Evolutionary conservation across 2,113 vertebrate species (phyloP).

Genomic region (Verasper variegatus): DNA sequence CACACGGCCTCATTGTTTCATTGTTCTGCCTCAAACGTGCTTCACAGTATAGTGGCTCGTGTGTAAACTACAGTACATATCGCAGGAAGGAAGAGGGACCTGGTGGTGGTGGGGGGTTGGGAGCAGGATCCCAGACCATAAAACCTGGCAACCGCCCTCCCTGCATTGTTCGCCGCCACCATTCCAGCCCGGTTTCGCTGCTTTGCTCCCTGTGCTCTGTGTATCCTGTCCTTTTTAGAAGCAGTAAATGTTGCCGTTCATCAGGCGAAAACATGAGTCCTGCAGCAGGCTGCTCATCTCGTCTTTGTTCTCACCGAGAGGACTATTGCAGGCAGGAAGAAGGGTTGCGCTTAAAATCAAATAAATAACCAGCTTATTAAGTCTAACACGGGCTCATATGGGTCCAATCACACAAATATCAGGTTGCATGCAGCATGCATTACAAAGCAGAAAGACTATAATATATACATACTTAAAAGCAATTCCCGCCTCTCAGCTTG

Average conservation of each 20-base stretch:
- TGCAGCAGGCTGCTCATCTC: conserved; percentile 35
- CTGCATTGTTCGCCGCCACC: conserved; percentile 81
- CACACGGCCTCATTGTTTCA: conserved; percentile 75
- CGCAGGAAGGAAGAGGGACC: conserved; percentile 85
- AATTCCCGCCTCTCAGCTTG: conserved; percentile 37
- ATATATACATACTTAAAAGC: conserved; percentile 37
- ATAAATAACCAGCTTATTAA: conserved; percentile 38
- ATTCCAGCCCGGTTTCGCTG: conserved; percentile 72
- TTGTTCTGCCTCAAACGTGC: conserved; percentile 76
- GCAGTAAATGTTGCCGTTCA: conserved; percentile 73
- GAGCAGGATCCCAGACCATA: conserved; percentile 78
- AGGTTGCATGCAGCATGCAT: conserved; percentile 31
- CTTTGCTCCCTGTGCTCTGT: conserved; percentile 66
- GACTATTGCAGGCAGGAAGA: conserved; percentile 48
- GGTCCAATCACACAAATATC: conserved; percentile 41
- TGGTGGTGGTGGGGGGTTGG: conserved; percentile 74
- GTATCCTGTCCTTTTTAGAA: conserved; percentile 80
- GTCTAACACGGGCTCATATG: conserved; percentile 38
- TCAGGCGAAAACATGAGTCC: conserved; percentile 68
- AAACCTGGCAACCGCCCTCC: conserved; percentile 80
- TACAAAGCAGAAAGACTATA: conserved; percentile 20
- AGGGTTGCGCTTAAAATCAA: conserved; percentile 36
- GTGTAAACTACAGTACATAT: conserved; percentile 83
- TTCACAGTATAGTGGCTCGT: conserved; percentile 73
- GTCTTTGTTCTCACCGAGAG: conserved; percentile 64